Evolutionary conservation across 2,113 vertebrate genomes (phyloP).

Genomic region (Neogale vison): DNA sequence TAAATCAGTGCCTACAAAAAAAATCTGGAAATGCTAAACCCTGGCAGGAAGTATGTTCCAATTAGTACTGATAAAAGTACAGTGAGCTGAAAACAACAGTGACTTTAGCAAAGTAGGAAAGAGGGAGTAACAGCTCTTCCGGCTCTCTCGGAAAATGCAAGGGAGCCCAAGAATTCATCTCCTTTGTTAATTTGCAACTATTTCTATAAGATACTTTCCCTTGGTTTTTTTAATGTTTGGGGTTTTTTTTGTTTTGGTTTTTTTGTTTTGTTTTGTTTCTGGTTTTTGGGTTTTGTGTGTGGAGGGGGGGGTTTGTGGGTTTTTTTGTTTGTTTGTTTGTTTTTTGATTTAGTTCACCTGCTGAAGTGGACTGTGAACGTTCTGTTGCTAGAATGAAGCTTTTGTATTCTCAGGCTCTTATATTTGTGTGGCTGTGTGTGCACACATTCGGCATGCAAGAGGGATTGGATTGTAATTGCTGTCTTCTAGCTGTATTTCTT

Average conservation of each 20-base stretch:
- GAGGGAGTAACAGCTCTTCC: not conserved
- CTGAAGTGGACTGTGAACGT: not conserved
- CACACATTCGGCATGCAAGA: too few relatives aligned
- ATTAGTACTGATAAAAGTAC: not conserved
- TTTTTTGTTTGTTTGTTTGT: too few relatives aligned
- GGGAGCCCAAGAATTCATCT: not conserved
- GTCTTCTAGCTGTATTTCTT: not conserved
- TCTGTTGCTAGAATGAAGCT: not conserved
- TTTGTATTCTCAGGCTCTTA: not conserved
- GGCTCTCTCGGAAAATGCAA: not conserved
- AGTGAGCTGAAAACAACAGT: not conserved
- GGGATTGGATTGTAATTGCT: not conserved
- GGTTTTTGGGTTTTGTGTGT: too few relatives aligned
- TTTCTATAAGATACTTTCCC: not conserved
- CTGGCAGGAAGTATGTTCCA: conserved; percentile 5
- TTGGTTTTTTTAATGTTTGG: not conserved
- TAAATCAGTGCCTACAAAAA: conserved; percentile 52
- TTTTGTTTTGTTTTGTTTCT: too few relatives aligned
- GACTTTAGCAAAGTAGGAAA: not conserved
- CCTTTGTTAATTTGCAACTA: not conserved
- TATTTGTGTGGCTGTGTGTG: not conserved
- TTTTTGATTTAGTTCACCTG: not conserved
- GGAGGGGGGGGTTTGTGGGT: not conserved
- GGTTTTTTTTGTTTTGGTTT: too few relatives aligned
- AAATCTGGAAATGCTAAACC: conserved; percentile 31